Evolutionary conservation across 2,888 invertebrate species (phyloP).

Genomic region (Axea sp.): DNA sequence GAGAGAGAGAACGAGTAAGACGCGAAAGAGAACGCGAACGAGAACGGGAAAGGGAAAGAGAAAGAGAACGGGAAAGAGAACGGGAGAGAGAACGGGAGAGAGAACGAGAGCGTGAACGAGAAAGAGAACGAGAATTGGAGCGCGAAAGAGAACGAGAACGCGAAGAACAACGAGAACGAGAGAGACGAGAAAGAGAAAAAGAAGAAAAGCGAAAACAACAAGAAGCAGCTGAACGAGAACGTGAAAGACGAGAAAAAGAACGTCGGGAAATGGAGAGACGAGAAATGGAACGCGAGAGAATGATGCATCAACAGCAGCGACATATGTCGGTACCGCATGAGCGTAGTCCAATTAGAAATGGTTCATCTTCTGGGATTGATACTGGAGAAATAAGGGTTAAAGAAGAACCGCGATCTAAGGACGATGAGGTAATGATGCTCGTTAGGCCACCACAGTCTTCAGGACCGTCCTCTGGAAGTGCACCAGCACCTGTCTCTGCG

Average conservation of each 20-base stretch:
- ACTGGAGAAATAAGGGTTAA: conserved; percentile 82
- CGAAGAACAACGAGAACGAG: conserved; percentile 78
- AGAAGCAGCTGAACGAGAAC: conserved; percentile 76
- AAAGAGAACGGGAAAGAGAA: conserved; percentile 82
- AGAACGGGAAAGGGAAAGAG: conserved; percentile 83
- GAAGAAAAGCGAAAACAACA: conserved; percentile 79
- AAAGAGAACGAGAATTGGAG: conserved; percentile 80
- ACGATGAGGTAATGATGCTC: conserved; percentile 81
- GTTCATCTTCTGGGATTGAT: conserved; percentile 70
- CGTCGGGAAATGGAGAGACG: conserved; percentile 82
- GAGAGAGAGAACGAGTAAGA: conserved; percentile 72
- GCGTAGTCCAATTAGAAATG: conserved; percentile 89
- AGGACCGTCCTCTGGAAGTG: conserved; percentile 63
- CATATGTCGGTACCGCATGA: conserved; percentile 80
- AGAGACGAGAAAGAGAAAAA: conserved; percentile 79
- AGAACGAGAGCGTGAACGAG: conserved; percentile 79
- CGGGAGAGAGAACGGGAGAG: conserved; percentile 81
- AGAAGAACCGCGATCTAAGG: conserved; percentile 83
- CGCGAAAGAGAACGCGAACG: conserved; percentile 81
- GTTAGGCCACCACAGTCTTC: conserved; percentile 71
- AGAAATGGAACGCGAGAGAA: conserved; percentile 81
- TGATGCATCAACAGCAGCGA: conserved; percentile 77
- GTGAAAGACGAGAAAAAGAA: conserved; percentile 80
- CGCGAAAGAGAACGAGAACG: conserved; percentile 80
- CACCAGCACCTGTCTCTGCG: conserved; percentile 70